These are phyloP conservation scores for Cotesia vestalis DNA, from an alignment of 1,140 invertebrate genomes.

Conservation along the genomic window DNA sequence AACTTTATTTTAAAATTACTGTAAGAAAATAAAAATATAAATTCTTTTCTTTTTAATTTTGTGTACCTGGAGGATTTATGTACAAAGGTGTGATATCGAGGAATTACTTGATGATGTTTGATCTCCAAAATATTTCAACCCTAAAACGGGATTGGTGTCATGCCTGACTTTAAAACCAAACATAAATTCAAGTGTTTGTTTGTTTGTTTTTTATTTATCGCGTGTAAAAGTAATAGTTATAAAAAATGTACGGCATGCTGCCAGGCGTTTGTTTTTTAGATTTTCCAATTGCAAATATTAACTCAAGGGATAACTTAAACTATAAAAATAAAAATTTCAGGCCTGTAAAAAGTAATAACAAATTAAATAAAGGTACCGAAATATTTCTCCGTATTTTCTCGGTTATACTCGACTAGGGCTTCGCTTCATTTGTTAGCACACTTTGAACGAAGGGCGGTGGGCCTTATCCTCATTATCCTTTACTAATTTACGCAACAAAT, in stretches of 20 bases:
- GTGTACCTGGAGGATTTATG: no score
- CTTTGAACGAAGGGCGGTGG: constrained; percentile 42
- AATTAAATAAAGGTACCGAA: background rate
- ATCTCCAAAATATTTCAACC: no score
- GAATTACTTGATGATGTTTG: no score
- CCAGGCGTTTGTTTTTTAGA: constrained; percentile 24
- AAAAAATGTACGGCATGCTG: background rate
- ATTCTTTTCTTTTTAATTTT: no score
- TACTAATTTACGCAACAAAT: constrained; percentile 55
- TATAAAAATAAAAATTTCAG: background rate
- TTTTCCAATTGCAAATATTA: constrained; percentile 33
- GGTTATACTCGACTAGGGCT: background rate
- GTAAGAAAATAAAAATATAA: no score
- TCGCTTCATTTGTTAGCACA: background rate
- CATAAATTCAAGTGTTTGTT: no score
- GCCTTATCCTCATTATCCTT: constrained; percentile 55
- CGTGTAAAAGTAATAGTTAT: background rate
- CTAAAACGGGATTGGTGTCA: no score
- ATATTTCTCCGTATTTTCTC: background rate
- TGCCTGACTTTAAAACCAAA: no score
- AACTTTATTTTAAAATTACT: no score
- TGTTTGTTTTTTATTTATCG: no score
- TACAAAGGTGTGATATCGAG: no score
- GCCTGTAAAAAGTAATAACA: background rate
- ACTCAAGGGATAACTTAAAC: background rate